These are phyloP conservation scores for Luperina nickerlii DNA, from an alignment of 2,888 invertebrate species.

Conservation along the genomic window DNA sequence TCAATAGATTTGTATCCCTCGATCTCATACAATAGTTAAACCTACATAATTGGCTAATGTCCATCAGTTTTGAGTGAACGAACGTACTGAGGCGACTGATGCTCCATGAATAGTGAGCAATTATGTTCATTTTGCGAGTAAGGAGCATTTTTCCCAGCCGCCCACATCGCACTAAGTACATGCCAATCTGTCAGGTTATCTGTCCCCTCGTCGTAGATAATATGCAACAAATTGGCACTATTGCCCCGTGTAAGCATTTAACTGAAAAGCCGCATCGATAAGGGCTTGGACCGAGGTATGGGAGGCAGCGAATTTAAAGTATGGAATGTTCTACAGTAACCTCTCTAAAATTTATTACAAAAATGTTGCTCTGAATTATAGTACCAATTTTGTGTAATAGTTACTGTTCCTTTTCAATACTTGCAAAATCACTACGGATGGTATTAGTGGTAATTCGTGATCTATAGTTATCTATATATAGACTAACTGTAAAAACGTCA, in stretches of 20 bases:
- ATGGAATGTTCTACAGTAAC: background rate
- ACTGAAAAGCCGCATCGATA: constrained; percentile 81
- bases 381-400: too few species aligned
- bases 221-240: constrained; percentile 87
- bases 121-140: constrained; percentile 62
- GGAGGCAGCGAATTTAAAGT: constrained; percentile 13
- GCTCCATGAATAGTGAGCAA: constrained; percentile 63
- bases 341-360: background rate
- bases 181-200: constrained; percentile 82
- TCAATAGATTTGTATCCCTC: background rate
- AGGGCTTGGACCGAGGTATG: constrained; percentile 55
- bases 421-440: background rate
- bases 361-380: background rate
- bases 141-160: constrained; percentile 72
- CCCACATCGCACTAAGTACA: constrained; percentile 75
- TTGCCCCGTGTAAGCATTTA: constrained; percentile 81
- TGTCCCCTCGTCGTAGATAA: constrained; percentile 79
- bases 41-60: constrained; percentile 52
- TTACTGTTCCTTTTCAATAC: too few species aligned
- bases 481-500: background rate
- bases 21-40: constrained; percentile 9
- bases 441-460: background rate
- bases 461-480: too few species aligned
- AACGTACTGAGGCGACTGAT: constrained; percentile 31
- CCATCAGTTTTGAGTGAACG: constrained; percentile 53